These are phyloP conservation scores for Pseudococcus longispinus DNA, from an alignment of 2,888 invertebrate genomes.

Conservation along the genomic window DNA sequence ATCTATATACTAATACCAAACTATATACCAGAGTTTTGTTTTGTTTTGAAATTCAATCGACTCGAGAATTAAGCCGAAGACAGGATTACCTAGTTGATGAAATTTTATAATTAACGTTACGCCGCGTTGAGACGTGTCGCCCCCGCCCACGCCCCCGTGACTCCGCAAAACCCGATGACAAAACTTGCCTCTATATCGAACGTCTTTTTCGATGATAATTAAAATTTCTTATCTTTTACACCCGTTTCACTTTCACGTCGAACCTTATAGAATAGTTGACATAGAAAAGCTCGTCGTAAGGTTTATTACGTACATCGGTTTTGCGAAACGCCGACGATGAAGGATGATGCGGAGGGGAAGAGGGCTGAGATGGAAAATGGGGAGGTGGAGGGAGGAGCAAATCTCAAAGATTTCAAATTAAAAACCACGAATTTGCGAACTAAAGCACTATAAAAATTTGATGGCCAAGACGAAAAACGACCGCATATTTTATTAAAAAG, in stretches of 20 bases:
- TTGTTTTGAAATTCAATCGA: conserved; percentile 19
- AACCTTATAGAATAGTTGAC: neutral
- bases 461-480: no score
- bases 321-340: neutral
- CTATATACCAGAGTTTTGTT: neutral
- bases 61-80: conserved; percentile 13
- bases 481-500: no score
- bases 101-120: conserved; percentile 28
- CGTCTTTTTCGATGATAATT: conserved; percentile 11
- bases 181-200: neutral
- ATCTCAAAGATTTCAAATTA: no score
- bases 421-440: no score
- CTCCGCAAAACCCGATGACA: neutral
- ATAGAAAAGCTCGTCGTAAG: neutral
- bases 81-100: conserved; percentile 24
- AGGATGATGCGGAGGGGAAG: neutral
- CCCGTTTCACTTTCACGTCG: conserved; percentile 5
- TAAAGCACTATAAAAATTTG: no score
- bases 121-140: neutral
- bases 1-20: neutral
- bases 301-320: neutral
- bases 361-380: neutral
- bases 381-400: no score
- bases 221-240: conserved; percentile 16
- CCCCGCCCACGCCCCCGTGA: neutral